Conservation (phyloP, 2,888 invertebrate species). For the Dexiosoma caninum region DNA sequence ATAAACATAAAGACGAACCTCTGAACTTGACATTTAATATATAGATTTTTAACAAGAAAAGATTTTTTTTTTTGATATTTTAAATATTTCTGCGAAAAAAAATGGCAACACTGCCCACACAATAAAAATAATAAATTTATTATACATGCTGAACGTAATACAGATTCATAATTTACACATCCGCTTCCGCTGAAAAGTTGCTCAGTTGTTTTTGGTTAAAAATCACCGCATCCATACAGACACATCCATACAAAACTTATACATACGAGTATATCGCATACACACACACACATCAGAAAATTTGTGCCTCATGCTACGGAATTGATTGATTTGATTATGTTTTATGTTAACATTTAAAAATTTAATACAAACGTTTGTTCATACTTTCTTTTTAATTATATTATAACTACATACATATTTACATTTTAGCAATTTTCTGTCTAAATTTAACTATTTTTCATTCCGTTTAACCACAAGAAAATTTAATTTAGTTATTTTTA, state of each 20-base stretch:
- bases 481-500: no score
- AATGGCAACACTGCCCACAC: neutral
- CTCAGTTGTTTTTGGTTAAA: neutral
- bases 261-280: no score
- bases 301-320: neutral
- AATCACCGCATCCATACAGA: neutral
- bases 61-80: no score
- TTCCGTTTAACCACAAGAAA: no score
- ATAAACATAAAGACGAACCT: no score
- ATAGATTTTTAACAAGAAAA: no score
- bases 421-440: no score
- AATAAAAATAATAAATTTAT: slow-evolving; percentile 22
- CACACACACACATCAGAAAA: neutral
- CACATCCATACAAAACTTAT: neutral
- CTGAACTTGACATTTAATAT: no score
- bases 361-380: neutral
- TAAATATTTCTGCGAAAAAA: no score
- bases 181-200: slow-evolving; percentile 47
- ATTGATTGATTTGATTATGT: slow-evolving; percentile 25
- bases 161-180: slow-evolving; percentile 44
- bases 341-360: neutral
- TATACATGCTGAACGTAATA: slow-evolving; percentile 36
- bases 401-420: no score
- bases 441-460: no score
- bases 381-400: no score